Percentiles rank a stretch among this genome's conserved stretches.
Evolutionary conservation across 2,113 vertebrate genomes (phyloP).

Genomic region (Lathamus discolor): DNA sequence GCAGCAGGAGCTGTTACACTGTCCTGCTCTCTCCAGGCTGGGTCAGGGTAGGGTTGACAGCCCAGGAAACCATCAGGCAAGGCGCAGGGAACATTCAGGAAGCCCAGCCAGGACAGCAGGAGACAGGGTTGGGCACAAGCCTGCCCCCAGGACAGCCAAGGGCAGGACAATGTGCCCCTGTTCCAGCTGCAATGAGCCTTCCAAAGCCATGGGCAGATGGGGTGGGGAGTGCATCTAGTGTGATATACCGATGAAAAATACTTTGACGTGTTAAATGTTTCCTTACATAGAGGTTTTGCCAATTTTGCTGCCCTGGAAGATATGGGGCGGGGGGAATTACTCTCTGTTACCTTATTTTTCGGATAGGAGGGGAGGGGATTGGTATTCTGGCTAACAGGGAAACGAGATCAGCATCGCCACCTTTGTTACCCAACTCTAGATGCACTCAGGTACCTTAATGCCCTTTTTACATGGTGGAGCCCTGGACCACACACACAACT

Average conservation of each 20-base stretch:
- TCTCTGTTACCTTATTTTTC: not conserved
- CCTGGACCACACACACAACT: not conserved
- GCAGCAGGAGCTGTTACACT: not conserved
- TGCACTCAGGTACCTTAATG: not conserved
- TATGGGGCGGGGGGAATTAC: not conserved
- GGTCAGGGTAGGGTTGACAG: not conserved
- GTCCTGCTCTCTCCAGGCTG: not conserved
- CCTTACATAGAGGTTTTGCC: not conserved
- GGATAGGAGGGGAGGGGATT: not conserved
- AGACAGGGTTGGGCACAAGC: not conserved
- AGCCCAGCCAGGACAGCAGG: not conserved
- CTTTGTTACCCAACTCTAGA: not conserved
- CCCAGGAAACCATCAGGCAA: not conserved
- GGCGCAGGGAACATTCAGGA: not conserved
- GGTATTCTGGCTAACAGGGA: not conserved
- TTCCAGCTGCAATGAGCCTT: not conserved
- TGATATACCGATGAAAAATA: not conserved
- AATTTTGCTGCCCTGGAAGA: not conserved
- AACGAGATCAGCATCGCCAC: not conserved
- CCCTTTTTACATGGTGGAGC: not conserved
- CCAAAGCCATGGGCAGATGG: not conserved
- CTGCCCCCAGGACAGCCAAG: too few species aligned
- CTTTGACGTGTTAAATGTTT: not conserved
- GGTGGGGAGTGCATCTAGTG: not conserved
- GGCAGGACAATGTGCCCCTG: not conserved